Conservation (phyloP, 2,888 invertebrate species). For the Spicauda simplicius region DNA sequence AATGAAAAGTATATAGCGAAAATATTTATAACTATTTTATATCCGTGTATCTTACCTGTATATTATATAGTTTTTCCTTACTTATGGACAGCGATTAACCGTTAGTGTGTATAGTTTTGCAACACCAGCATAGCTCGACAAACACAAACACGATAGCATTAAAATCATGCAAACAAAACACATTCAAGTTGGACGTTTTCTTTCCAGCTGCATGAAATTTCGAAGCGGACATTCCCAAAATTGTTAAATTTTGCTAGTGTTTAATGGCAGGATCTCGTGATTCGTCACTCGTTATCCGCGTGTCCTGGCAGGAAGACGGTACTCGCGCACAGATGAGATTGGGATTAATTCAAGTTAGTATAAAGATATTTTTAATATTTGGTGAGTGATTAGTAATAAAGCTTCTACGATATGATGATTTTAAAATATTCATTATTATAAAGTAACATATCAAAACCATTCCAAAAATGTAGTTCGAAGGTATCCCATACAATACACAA, state of each 20-base stretch:
- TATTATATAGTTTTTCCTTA: neutral
- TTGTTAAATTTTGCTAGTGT: constrained; percentile 67
- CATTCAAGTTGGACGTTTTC: constrained; percentile 70
- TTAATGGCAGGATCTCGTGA: constrained; percentile 61
- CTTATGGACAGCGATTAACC: constrained; percentile 26
- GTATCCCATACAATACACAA: neutral
- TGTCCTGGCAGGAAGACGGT: constrained; percentile 82
- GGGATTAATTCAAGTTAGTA: constrained; percentile 51
- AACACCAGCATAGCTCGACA: constrained; percentile 64
- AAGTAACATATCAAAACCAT: constrained; percentile 7
- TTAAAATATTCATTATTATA: neutral
- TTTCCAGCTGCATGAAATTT: constrained; percentile 67
- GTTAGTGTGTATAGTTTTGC: constrained; percentile 25
- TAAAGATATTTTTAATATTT: constrained; percentile 38
- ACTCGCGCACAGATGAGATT: constrained; percentile 65
- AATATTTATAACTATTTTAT: neutral
- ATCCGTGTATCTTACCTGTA: neutral
- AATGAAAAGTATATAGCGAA: constrained; percentile 1
- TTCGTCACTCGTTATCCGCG: constrained; percentile 58
- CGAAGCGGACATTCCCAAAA: constrained; percentile 76
- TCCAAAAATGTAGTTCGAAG: constrained; percentile 1
- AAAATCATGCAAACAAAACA: constrained; percentile 74
- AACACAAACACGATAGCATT: constrained; percentile 73
- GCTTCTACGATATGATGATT: constrained; percentile 35
- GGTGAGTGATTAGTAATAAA: constrained; percentile 52